These are phyloP conservation scores for Heteromormyrus szaboi DNA, from an alignment of 2,797 vertebrate genomes.

Conservation along the genomic window DNA sequence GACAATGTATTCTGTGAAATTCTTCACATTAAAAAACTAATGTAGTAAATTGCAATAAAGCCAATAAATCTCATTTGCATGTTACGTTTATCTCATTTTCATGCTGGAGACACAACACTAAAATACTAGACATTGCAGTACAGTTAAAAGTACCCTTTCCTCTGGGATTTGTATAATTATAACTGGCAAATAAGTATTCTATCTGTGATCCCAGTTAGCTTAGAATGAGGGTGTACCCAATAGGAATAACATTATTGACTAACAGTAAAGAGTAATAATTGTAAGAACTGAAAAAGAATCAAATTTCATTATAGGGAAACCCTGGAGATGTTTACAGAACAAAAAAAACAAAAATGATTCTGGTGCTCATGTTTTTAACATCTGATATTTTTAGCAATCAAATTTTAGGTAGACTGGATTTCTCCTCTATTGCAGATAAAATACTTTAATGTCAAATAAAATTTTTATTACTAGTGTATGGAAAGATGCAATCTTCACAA, in stretches of 20 bases:
- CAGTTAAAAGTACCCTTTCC: neutral
- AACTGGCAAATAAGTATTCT: neutral
- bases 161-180: neutral
- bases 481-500: neutral
- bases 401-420: neutral
- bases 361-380: neutral
- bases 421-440: neutral
- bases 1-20: neutral
- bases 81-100: neutral
- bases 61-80: neutral
- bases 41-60: neutral
- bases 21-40: neutral
- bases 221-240: neutral
- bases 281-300: neutral
- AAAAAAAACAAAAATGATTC: neutral
- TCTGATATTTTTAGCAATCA: neutral
- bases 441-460: neutral
- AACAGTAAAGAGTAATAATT: conserved; percentile 2
- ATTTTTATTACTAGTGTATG: neutral
- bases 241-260: neutral
- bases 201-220: neutral
- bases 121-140: neutral
- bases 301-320: neutral
- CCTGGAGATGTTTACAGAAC: neutral
- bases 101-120: neutral